Evolutionary conservation across 1,140 invertebrate species (phyloP), one percentile per base, ranked within the genome.

Genomic region (Heliconius congener): DNA sequence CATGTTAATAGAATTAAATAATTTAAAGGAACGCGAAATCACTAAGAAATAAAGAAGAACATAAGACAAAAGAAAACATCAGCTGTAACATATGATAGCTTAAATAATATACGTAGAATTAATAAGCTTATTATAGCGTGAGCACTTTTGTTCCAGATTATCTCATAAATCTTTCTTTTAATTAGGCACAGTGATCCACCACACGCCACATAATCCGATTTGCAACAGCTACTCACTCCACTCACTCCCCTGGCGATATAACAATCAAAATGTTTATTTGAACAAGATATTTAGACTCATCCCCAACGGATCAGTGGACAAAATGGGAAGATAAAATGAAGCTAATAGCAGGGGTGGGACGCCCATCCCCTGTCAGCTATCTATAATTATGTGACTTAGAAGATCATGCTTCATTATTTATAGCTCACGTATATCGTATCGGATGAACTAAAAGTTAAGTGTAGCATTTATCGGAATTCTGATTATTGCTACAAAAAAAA

Each of bases 261-360:
- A 90, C 88, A 88, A 88, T 85, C 89, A 81, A 80, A 91, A 93
- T 94, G 91, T 94, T 94, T 94, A 92, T 94, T 94, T 94, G 91
- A 89, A 93, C 91, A 94, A 94, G 91, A 93, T 93, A 93, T 93
- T 94, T 93, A 93, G 91, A 87, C 91, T 92, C 93, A 91, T 94
- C 91, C 93, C 93, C 86, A 87, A 76, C 88, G 90, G 91, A 94
- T 94, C 93, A 94, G 88, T 87, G 87, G 87, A 90, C 89, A 87
- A 85, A 88, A 88, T 85, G 86, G 88, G 86, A 80, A 90, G 86
- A 91, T 93, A 91, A 90, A 89, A 79, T 84, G 85, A 84, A 84
- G 86, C 91, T 93, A 94, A 94, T 92, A 87, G 87, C 77, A 88
- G 90, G 91, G 93, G 93, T 91, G 93, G 88, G 71, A 71, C 77